Evolutionary conservation across 2,113 vertebrate genomes (phyloP).

Genomic region (Galbula dea): DNA sequence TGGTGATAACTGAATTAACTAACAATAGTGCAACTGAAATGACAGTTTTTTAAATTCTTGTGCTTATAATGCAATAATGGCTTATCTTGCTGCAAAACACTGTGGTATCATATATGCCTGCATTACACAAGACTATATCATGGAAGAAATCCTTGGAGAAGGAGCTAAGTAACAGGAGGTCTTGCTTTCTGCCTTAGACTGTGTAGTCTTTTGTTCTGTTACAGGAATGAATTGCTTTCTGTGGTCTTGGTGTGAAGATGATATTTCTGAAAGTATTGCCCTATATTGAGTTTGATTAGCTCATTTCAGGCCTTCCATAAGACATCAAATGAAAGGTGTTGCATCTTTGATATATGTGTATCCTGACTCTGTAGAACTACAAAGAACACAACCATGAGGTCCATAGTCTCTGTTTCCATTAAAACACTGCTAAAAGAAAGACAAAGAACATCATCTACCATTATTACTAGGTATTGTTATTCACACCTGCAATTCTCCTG

Average conservation of each 20-base stretch:
- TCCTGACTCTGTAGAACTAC: neutral
- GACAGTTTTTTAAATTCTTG: neutral
- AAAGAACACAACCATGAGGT: neutral
- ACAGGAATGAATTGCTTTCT: neutral
- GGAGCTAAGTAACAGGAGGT: neutral
- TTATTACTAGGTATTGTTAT: neutral
- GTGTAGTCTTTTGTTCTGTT: neutral
- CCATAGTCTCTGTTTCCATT: neutral
- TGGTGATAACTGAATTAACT: neutral
- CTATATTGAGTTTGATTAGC: neutral
- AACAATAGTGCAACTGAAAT: rapidly evolving
- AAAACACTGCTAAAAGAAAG: neutral
- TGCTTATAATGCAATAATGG: neutral
- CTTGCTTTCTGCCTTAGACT: neutral
- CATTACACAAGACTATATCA: neutral
- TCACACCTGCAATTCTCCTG: neutral
- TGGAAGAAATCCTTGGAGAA: neutral
- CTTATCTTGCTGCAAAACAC: neutral
- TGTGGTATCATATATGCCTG: neutral
- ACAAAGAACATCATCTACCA: neutral
- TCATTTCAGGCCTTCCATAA: neutral
- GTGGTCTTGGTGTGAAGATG: neutral
- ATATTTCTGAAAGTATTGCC: neutral
- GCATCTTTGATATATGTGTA: rapidly evolving
- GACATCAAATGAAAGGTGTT: neutral